Conservation (phyloP, 2,113 vertebrate genomes). For the Ciconia stormi region DNA sequence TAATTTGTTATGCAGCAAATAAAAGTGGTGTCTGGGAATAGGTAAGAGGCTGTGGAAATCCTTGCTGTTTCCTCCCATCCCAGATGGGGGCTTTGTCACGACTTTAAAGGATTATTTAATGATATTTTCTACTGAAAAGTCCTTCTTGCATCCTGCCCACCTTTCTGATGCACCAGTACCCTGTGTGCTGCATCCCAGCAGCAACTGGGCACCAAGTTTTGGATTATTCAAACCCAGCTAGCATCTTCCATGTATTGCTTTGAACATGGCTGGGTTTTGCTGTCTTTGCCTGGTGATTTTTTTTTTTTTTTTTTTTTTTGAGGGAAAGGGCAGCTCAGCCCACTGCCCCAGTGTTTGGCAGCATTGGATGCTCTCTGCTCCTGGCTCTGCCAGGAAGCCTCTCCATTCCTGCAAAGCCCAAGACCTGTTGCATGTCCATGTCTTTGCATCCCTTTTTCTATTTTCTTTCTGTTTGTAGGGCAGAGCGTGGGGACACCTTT, state of each 20-base stretch:
- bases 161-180: rapidly evolving
- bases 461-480: background rate
- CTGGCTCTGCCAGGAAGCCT: background rate
- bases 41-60: background rate
- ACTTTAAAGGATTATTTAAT: background rate
- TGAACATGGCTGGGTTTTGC: background rate
- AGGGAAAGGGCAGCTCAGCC: background rate
- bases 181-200: background rate
- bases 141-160: background rate
- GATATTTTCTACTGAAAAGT: background rate
- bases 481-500: background rate
- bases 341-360: background rate
- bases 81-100: rapidly evolving
- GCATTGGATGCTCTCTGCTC: background rate
- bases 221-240: background rate
- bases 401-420: background rate
- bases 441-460: background rate
- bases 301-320: background rate
- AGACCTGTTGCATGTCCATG: rapidly evolving
- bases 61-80: background rate
- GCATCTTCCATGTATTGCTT: background rate
- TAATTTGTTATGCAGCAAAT: background rate
- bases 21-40: background rate
- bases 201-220: background rate
- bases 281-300: background rate